These are phyloP conservation scores for Litoditis marina DNA, from an alignment of 2,888 invertebrate genomes.

Conservation along the genomic window DNA sequence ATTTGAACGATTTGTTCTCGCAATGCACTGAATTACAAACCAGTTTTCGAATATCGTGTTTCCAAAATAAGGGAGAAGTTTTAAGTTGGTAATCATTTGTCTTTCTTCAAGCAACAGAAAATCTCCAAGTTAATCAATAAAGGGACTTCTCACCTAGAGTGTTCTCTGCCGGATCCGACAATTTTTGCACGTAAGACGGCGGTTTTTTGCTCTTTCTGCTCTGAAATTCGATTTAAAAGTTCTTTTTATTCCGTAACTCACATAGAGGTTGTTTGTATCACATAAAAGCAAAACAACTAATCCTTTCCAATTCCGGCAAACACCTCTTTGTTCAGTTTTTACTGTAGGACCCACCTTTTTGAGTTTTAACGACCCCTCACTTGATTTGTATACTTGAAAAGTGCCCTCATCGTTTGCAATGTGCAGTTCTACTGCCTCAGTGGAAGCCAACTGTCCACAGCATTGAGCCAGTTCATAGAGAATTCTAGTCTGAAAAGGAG, in stretches of 20 bases:
- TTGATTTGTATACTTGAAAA: conserved; percentile 28
- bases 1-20: too few relatives aligned
- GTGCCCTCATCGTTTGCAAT: conserved; percentile 45
- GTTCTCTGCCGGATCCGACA: conserved; percentile 18
- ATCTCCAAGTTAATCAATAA: too few relatives aligned
- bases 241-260: too few relatives aligned
- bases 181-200: conserved; percentile 20
- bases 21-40: too few relatives aligned
- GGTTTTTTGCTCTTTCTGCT: conserved; percentile 18
- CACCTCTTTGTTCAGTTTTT: too few relatives aligned
- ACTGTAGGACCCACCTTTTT: conserved; percentile 27
- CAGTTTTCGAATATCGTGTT: too few relatives aligned
- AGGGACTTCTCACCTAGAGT: conserved; percentile 2
- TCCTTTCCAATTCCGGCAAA: too few relatives aligned
- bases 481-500: conserved; percentile 35
- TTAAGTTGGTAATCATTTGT: too few relatives aligned
- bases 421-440: conserved; percentile 45
- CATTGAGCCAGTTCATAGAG: conserved; percentile 52
- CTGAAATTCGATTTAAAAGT: conserved; percentile 8
- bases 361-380: conserved; percentile 32
- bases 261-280: too few relatives aligned
- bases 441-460: conserved; percentile 47
- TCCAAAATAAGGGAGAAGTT: too few relatives aligned
- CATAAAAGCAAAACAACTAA: too few relatives aligned
- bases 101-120: too few relatives aligned